These are phyloP conservation scores for Pteropus alecto DNA, from an alignment of 2,113 vertebrate species.

Conservation along the genomic window DNA sequence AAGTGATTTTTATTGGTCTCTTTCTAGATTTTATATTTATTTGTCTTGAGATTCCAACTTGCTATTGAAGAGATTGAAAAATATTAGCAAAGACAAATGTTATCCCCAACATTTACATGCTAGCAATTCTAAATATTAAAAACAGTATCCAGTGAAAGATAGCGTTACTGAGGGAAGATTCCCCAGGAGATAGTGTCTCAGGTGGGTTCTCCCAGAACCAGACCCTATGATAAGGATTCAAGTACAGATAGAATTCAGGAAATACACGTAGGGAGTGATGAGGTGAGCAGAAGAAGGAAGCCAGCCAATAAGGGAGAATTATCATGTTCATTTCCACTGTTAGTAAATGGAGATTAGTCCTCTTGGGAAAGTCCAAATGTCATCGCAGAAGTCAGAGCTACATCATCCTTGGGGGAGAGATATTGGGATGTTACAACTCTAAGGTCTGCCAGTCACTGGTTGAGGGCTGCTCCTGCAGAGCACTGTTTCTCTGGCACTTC, in stretches of 20 bases:
- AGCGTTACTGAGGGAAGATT: not conserved
- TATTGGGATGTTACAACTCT: not conserved
- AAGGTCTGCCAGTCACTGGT: not conserved
- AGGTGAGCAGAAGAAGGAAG: not conserved
- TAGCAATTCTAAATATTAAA: not conserved
- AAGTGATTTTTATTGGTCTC: not conserved
- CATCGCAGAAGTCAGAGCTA: not conserved
- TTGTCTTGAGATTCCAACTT: not conserved
- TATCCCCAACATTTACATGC: not conserved
- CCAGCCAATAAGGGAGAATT: not conserved
- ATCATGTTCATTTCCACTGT: not conserved
- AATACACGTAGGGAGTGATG: not conserved
- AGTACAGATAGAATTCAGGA: not conserved
- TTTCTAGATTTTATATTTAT: not conserved
- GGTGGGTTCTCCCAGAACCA: not conserved
- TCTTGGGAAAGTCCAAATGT: not conserved
- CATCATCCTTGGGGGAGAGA: not conserved
- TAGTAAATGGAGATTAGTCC: not conserved
- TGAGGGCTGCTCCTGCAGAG: not conserved
- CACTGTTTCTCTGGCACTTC: not conserved
- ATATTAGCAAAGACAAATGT: not conserved
- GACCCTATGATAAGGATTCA: not conserved
- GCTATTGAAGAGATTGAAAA: not conserved
- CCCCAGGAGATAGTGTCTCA: not conserved
- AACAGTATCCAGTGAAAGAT: not conserved